These are phyloP conservation scores for Neodiprion virginianus DNA, from an alignment of 1,140 invertebrate genomes.

Conservation along the genomic window DNA sequence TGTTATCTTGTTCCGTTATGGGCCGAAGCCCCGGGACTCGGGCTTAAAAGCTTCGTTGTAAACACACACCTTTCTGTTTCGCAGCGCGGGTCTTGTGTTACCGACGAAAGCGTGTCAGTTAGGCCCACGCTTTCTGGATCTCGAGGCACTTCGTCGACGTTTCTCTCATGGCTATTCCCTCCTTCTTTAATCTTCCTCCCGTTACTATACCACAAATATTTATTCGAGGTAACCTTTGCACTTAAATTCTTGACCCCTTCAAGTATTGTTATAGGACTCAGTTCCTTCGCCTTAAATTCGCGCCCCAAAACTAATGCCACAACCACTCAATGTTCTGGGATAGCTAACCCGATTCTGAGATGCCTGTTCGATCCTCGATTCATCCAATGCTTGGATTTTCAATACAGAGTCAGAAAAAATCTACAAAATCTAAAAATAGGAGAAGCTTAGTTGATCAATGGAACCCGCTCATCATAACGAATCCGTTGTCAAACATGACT, in stretches of 20 bases:
- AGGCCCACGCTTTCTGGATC: background rate
- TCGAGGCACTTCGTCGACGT: background rate
- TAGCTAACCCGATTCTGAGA: too few species aligned
- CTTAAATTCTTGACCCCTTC: background rate
- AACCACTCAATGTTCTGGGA: background rate
- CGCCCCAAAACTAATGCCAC: background rate
- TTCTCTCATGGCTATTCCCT: background rate
- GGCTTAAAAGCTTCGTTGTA: conserved; percentile 38
- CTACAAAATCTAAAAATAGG: too few species aligned
- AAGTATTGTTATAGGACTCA: background rate
- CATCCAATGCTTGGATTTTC: too few species aligned
- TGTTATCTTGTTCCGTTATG: conserved; percentile 32
- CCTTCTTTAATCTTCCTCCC: background rate
- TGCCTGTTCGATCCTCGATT: too few species aligned
- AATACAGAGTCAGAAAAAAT: too few species aligned
- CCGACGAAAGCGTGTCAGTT: background rate
- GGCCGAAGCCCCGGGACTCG: conserved; percentile 19
- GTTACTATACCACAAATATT: background rate
- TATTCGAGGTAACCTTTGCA: background rate
- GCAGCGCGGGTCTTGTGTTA: conserved; percentile 28
- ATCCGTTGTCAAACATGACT: too few species aligned
- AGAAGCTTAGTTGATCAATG: too few species aligned
- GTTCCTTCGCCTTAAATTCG: too few species aligned
- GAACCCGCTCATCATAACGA: too few species aligned
- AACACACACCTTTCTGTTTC: conserved; percentile 40